These are phyloP conservation scores for Aplodontia rufa DNA, from an alignment of 2,113 vertebrate species.

Conservation along the genomic window DNA sequence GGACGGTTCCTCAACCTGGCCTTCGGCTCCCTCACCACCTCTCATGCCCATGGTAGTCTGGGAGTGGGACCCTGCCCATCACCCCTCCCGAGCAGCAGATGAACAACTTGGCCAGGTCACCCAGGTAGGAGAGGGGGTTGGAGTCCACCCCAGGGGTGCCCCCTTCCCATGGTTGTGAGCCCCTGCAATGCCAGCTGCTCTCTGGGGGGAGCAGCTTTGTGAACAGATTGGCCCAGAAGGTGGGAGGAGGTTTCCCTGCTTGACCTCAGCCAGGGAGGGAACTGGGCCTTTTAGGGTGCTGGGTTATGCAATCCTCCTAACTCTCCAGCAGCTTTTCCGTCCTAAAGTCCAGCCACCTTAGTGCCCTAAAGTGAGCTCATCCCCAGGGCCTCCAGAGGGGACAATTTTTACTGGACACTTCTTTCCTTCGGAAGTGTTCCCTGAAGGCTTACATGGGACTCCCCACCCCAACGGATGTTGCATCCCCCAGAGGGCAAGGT, in stretches of 20 bases:
- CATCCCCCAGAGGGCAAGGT: not conserved
- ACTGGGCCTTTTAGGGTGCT: not conserved
- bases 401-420: not conserved
- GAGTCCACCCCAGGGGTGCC: not conserved
- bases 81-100: not conserved
- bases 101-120: not conserved
- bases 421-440: not conserved
- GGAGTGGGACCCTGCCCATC: not conserved
- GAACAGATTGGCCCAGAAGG: not conserved
- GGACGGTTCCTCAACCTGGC: not conserved
- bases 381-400: not conserved
- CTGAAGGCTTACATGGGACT: not conserved
- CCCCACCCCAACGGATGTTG: accelerated
- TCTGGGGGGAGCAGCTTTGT: not conserved
- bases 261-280: not conserved
- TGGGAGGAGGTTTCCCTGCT: not conserved
- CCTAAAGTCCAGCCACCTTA: not conserved
- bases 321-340: not conserved
- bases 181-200: not conserved
- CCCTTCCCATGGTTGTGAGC: not conserved
- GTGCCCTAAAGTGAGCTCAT: not conserved
- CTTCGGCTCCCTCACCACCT: not conserved
- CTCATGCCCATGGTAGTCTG: too few relatives aligned
- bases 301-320: not conserved
- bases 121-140: not conserved